Conservation (phyloP, 2,113 vertebrate genomes). For the Paradisaea rubra region DNA sequence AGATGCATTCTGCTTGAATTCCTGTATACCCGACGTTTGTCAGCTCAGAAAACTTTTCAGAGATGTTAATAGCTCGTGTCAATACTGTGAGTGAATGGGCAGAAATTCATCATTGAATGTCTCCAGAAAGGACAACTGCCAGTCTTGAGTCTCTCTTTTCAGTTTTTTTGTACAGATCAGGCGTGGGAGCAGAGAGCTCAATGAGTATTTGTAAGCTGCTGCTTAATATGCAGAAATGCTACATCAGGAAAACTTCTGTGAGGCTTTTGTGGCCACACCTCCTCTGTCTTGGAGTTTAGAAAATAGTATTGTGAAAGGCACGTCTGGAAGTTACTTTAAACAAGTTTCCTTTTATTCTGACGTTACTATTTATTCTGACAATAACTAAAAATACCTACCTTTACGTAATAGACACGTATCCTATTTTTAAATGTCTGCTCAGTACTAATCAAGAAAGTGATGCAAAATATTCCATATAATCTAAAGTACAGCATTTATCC, state of each 20-base stretch:
- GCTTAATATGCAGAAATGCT: slow-evolving; percentile 83
- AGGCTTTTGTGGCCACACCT: slow-evolving; percentile 60
- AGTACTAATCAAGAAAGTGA: not conserved
- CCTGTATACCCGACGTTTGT: slow-evolving; percentile 33
- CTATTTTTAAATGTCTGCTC: not conserved
- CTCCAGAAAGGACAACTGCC: slow-evolving; percentile 77
- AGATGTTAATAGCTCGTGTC: slow-evolving; percentile 74
- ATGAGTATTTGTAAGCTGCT: slow-evolving; percentile 81
- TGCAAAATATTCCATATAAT: not conserved
- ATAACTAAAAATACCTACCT: not conserved
- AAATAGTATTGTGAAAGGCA: slow-evolving; percentile 46
- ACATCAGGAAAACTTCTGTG: slow-evolving; percentile 66
- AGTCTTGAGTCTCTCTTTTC: slow-evolving; percentile 64
- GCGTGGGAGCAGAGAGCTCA: slow-evolving; percentile 75
- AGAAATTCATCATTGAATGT: slow-evolving; percentile 72
- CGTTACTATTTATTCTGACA: not conserved
- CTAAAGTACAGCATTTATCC: not conserved
- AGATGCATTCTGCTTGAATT: slow-evolving; percentile 64
- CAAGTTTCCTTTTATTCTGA: not conserved
- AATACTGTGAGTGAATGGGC: slow-evolving; percentile 69
- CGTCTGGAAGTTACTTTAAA: slow-evolving; percentile 27
- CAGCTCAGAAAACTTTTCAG: slow-evolving; percentile 68
- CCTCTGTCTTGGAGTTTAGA: slow-evolving; percentile 33
- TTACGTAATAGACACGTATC: not conserved
- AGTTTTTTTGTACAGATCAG: slow-evolving; percentile 68